Conservation (phyloP, 2,888 invertebrate genomes). For the Sminthurides aquaticus region DNA sequence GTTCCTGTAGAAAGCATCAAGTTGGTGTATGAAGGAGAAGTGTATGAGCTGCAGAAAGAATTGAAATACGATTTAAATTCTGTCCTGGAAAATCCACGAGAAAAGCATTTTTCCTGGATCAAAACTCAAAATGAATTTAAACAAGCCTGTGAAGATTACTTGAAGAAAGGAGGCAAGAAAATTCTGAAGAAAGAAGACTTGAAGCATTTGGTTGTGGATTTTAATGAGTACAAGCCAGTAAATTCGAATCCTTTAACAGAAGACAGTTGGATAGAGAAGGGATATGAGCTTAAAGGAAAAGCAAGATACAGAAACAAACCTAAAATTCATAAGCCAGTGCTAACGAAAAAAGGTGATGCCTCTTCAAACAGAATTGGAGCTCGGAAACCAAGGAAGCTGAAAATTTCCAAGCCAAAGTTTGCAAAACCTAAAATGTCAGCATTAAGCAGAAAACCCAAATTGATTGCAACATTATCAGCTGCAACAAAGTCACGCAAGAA, state of each 20-base stretch:
- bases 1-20: not conserved
- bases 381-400: not conserved
- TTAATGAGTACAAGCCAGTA: slow-evolving; percentile 28
- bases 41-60: not conserved
- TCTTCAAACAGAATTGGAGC: not conserved
- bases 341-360: not conserved
- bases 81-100: slow-evolving; percentile 26
- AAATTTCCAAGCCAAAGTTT: not conserved
- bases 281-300: slow-evolving; percentile 20
- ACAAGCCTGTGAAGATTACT: not conserved
- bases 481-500: not conserved
- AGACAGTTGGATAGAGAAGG: slow-evolving; percentile 35
- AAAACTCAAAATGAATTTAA: not conserved
- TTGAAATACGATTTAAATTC: slow-evolving; percentile 23
- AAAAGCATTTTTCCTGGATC: not conserved
- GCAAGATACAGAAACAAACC: not conserved
- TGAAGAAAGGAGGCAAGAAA: slow-evolving; percentile 12
- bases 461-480: not conserved
- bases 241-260: slow-evolving; percentile 25
- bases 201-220: slow-evolving; percentile 28
- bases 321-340: not conserved
- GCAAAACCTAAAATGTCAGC: not conserved
- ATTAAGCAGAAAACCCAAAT: not conserved
- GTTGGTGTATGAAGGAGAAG: not conserved
- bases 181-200: slow-evolving; percentile 29